A percentile compares a stretch with the other conserved stretches of the same genome.
Evolutionary conservation across 2,113 vertebrate genomes (phyloP).

Genomic region (Coregonus clupeaformis): DNA sequence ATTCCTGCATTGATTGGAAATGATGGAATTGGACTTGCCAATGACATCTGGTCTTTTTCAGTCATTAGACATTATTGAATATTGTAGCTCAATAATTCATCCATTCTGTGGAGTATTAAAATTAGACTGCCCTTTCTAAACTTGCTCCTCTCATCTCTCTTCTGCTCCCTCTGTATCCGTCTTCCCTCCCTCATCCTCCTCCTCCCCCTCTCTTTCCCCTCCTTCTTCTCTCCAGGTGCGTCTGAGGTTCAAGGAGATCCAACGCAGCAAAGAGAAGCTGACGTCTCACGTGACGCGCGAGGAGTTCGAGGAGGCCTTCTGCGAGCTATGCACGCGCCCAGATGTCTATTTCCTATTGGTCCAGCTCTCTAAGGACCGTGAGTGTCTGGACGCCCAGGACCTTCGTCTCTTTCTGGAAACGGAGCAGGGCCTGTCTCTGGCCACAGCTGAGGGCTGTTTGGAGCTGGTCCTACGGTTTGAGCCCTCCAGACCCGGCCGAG

Average conservation of each 20-base stretch:
- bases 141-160: neutral
- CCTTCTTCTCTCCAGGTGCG: conserved; percentile 65
- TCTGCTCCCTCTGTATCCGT: neutral
- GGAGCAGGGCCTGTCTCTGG: conserved; percentile 89
- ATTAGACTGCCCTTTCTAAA: neutral
- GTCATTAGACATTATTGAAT: neutral
- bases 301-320: conserved; percentile 94
- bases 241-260: conserved; percentile 94
- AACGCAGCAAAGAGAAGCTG: conserved; percentile 95
- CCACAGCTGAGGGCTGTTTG: conserved; percentile 88
- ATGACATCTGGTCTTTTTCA: neutral
- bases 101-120: neutral
- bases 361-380: conserved; percentile 96
- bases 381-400: conserved; percentile 92
- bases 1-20: neutral
- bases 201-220: neutral
- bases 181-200: neutral
- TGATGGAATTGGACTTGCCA: neutral
- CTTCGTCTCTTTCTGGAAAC: conserved; percentile 93
- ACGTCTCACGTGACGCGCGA: conserved; percentile 92
- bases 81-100: neutral
- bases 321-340: conserved; percentile 93
- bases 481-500: conserved; percentile 84
- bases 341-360: conserved; percentile 97
- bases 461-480: conserved; percentile 89